phyloP scores from a whole-genome alignment of 2,113 vertebrate genomes.

The Panurus biarmicus region DNA sequence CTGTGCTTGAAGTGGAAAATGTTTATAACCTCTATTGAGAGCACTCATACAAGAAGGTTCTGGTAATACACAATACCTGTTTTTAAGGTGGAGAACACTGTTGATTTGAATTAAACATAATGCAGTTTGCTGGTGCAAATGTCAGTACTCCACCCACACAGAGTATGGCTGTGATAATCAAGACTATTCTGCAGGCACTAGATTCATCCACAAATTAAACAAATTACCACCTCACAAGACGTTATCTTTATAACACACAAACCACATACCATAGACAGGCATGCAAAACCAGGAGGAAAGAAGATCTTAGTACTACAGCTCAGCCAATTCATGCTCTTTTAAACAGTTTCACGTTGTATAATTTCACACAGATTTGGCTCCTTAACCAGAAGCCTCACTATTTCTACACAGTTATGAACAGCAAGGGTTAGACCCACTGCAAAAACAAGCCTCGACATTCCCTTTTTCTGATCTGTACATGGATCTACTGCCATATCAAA shows the following conservation, averaged over 20 bases:
- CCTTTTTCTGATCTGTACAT: background rate
- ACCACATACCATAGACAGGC: background rate
- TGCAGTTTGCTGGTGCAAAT: background rate
- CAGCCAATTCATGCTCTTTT: background rate
- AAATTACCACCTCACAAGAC: background rate
- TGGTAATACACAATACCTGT: background rate
- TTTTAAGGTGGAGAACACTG: background rate
- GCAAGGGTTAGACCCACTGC: background rate
- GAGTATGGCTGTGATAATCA: background rate
- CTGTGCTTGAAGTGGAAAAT: background rate
- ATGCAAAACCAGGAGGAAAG: background rate
- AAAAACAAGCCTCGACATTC: background rate
- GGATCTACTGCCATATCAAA: background rate
- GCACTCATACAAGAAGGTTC: background rate
- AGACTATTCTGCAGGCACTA: background rate
- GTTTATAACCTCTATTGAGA: background rate
- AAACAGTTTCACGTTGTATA: background rate
- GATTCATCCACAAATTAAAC: background rate
- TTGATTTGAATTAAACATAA: background rate
- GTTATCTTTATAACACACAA: background rate
- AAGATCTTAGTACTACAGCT: background rate
- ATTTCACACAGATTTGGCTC: background rate
- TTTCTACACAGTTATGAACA: background rate
- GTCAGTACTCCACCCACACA: background rate
- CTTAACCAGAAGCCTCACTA: background rate